Base-by-base conservation (phyloP, 1,140 invertebrate genomes). In the Nylanderia fulva region DNA sequence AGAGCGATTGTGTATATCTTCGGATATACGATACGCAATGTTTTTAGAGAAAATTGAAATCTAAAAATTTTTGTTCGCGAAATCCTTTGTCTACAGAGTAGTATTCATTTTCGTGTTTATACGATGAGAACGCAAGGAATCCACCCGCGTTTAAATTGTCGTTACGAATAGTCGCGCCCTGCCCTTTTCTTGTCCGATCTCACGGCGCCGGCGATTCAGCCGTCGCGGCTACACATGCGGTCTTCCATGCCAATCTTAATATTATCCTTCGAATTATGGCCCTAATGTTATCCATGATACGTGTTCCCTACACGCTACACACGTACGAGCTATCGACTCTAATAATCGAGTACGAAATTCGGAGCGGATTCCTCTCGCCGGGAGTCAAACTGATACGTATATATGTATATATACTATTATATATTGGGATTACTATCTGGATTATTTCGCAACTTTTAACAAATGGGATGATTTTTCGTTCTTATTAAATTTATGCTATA, bases 241-340 rank as follows among this genome's bases (percentile, higher is more conserved):
- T 79, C 72, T 72, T 90, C 91, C 90, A 92, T 93, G 79, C 91
- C 91, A 94, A 94, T 93, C 91, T 93, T 93, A 93, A 94, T 93
- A 93, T 93, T 93, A 94, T 94, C 92, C 91, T 92, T 90, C 89
- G 92, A 94, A 93, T 94, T 93, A 93, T 91, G 92, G 92, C 82
- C 82, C 85, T 86, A 74, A 61, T 80, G 71, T 85, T 87, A 89
- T 90, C 74, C 77, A 87, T 68, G 36, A 87, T 71, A 72, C 24
- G 64, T 77, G 76, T 90, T 87, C 91, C 86, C 89, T 42, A 42
- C 39, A 8, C 9, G 9, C 39, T 42, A 88, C 89, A 80, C 87
- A 86, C 83, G 83, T 82, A 85, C 87, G 56, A 87, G 63, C 58
- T 87, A 86, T 88, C 86, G 89, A 91, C 74, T 89, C 86, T 77